phyloP scores from a whole-genome alignment of 2,113 vertebrate species.

The Empidonax alnorum region DNA sequence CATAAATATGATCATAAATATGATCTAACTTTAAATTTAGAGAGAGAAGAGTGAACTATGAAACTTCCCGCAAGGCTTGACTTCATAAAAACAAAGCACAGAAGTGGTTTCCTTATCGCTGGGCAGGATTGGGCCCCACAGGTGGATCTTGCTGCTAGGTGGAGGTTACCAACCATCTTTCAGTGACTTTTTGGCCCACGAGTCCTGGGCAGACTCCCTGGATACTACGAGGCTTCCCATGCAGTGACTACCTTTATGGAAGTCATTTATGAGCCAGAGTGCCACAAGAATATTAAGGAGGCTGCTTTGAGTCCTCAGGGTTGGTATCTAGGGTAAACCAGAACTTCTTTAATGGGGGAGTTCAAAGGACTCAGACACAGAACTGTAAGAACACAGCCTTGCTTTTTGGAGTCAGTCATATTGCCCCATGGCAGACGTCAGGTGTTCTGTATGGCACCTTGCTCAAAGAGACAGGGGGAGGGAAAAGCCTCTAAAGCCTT shows the following conservation, averaged over 20 bases:
- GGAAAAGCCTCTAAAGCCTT: background rate
- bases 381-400: background rate
- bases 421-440: background rate
- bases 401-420: background rate
- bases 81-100: background rate
- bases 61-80: background rate
- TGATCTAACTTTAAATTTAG: background rate
- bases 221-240: accelerated
- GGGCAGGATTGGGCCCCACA: background rate
- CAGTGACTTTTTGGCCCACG: background rate
- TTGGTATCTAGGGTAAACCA: background rate
- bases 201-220: background rate
- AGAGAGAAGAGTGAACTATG: background rate
- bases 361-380: background rate
- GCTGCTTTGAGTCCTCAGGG: background rate
- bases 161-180: background rate
- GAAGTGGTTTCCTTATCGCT: background rate
- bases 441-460: background rate
- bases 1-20: background rate
- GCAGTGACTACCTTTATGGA: background rate
- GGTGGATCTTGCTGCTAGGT: background rate
- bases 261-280: background rate
- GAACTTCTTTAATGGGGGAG: background rate
- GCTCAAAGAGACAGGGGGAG: background rate
- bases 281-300: background rate